phyloP scores from a whole-genome alignment of 2,113 vertebrate genomes.

The Rattus norvegicus region GRCr8 NC_086022.1:68998501-68999000 shows the following conservation, averaged over 20 bases:
- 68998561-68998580: not conserved
- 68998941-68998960: too few species aligned
- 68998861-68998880: not conserved
- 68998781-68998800: not conserved
- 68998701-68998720: not conserved
- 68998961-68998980: too few species aligned
- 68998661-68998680: not conserved
- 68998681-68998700: not conserved
- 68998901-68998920: too few species aligned
- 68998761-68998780: not conserved
- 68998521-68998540: too few species aligned
- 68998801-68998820: not conserved
- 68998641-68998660: not conserved
- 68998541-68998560: not conserved
- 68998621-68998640: not conserved
- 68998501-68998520: too few species aligned
- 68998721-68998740: not conserved
- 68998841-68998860: not conserved
- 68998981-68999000: not conserved
- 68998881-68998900: too few species aligned
- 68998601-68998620: not conserved
- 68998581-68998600: not conserved
- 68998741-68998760: not conserved
- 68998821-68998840: not conserved
- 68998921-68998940: too few species aligned